Evolutionary conservation across 1,140 invertebrate genomes (phyloP).

Genomic region (Physella acuta): DNA sequence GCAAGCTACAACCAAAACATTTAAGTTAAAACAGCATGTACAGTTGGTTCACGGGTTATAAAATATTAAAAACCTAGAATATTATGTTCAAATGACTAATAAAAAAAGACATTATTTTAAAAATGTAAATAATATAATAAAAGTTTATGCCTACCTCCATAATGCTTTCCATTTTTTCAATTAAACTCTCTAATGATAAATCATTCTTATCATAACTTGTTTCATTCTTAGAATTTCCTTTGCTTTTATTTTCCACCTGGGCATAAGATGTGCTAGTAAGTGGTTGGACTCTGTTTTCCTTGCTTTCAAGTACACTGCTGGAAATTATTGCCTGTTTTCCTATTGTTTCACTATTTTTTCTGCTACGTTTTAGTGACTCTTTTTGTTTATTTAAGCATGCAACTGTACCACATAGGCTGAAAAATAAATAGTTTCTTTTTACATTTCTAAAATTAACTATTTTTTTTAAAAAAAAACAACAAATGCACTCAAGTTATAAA

Average conservation of each 20-base stretch:
- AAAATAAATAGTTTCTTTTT: not conserved
- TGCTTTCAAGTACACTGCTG: not conserved
- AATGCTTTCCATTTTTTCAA: conserved; percentile 17
- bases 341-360: not conserved
- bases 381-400: conserved; percentile 10
- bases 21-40: too few relatives aligned
- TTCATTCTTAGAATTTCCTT: not conserved
- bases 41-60: too few relatives aligned
- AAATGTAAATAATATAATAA: too few relatives aligned
- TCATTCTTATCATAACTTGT: conserved; percentile 1
- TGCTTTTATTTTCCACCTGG: not conserved
- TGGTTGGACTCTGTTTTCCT: not conserved
- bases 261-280: not conserved
- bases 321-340: not conserved
- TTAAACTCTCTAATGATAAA: not conserved
- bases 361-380: not conserved
- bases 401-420: conserved; percentile 14
- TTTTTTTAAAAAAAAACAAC: too few relatives aligned
- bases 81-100: too few relatives aligned
- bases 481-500: too few relatives aligned
- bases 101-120: too few relatives aligned
- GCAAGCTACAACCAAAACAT: too few relatives aligned
- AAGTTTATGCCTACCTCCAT: conserved; percentile 7
- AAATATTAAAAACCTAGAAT: too few relatives aligned
- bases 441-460: not conserved